phyloP scores from a whole-genome alignment of 2,797 vertebrate species.

The Spinus pinus region DNA sequence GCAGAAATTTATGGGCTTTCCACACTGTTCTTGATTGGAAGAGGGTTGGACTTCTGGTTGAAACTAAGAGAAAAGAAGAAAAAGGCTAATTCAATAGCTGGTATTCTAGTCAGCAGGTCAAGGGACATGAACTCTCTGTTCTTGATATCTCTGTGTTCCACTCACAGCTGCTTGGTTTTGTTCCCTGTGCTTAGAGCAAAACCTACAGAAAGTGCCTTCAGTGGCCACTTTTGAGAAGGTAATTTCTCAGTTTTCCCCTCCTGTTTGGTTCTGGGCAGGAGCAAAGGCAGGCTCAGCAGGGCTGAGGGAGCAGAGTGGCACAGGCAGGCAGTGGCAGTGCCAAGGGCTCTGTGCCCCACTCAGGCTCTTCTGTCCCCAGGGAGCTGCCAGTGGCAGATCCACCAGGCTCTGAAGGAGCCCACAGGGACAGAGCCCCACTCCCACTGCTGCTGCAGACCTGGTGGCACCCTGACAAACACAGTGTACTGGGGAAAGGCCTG shows the following conservation, averaged over 20 bases:
- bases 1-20: background rate
- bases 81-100: background rate
- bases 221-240: background rate
- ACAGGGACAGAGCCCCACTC: background rate
- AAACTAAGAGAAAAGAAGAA: background rate
- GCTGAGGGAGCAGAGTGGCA: accelerated
- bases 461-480: background rate
- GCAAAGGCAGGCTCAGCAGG: background rate
- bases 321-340: background rate
- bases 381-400: background rate
- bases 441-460: background rate
- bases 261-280: background rate
- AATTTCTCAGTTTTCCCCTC: background rate
- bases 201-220: background rate
- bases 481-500: background rate
- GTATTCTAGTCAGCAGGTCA: background rate
- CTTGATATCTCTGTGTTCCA: background rate
- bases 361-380: background rate
- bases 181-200: background rate
- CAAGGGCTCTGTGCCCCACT: background rate
- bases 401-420: accelerated
- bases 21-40: background rate
- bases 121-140: background rate
- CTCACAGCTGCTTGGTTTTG: background rate
- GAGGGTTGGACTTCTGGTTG: background rate